These are phyloP conservation scores for Aleadryas rufinucha DNA, from an alignment of 2,113 vertebrate species.

Conservation along the genomic window DNA sequence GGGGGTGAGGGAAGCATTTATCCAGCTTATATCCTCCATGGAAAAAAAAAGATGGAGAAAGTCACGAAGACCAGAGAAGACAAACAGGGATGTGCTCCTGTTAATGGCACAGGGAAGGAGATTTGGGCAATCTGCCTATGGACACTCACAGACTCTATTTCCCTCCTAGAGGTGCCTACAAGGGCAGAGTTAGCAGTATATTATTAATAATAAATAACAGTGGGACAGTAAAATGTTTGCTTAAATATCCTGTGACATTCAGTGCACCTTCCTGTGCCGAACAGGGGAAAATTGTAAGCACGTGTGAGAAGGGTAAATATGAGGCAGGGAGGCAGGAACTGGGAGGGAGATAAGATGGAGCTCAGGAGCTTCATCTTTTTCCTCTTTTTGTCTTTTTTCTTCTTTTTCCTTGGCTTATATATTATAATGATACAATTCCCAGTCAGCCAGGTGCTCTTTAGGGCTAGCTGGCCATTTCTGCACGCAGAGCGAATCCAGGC, in stretches of 20 bases:
- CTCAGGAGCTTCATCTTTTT: not conserved
- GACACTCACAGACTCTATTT: not conserved
- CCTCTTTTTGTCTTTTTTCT: not conserved
- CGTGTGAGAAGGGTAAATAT: not conserved
- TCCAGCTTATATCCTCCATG: not conserved
- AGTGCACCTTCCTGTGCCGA: not conserved
- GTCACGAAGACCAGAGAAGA: not conserved
- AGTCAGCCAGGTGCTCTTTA: rapidly evolving
- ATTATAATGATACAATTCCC: not conserved
- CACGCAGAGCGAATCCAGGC: not conserved
- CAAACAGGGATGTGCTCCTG: not conserved
- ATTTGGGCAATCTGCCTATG: not conserved
- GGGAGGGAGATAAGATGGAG: not conserved
- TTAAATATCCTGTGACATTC: not conserved
- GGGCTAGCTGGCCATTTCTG: not conserved
- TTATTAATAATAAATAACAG: slow-evolving; percentile 61
- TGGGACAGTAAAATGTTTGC: not conserved
- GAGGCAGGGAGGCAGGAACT: not conserved
- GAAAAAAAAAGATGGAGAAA: not conserved
- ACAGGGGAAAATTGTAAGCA: not conserved
- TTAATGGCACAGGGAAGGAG: not conserved
- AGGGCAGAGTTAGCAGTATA: slow-evolving; percentile 42
- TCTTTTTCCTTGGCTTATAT: not conserved
- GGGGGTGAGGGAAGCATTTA: not conserved
- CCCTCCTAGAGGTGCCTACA: slow-evolving; percentile 23